These are phyloP conservation scores for Campoplex nolae DNA, from an alignment of 2,888 invertebrate species.

Conservation along the genomic window DNA sequence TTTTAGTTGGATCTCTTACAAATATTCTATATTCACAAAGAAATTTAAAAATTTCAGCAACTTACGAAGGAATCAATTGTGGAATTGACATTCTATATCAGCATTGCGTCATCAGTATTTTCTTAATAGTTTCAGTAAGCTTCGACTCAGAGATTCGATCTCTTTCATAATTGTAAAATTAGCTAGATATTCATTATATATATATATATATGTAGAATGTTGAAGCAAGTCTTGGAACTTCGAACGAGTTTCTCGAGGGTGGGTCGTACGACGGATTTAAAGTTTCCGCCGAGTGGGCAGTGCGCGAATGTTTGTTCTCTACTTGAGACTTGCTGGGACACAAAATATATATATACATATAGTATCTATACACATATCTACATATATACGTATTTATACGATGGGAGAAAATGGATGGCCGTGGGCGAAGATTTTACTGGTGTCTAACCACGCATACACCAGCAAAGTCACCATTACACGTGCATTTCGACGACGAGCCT, in stretches of 20 bases:
- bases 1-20: neutral
- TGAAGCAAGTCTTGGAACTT: slow-evolving; percentile 31
- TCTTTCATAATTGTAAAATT: slow-evolving; percentile 30
- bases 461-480: neutral
- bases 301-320: slow-evolving; percentile 63
- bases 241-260: slow-evolving; percentile 63
- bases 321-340: slow-evolving; percentile 46
- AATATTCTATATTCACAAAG: slow-evolving; percentile 51
- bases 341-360: neutral
- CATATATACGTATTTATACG: neutral
- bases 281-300: slow-evolving; percentile 67
- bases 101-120: neutral
- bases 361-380: neutral
- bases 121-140: neutral
- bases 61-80: neutral
- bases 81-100: neutral
- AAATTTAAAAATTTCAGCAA: neutral
- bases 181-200: neutral
- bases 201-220: neutral
- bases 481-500: neutral
- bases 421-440: slow-evolving; percentile 51
- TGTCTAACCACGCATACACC: slow-evolving; percentile 14
- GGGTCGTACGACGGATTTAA: slow-evolving; percentile 60
- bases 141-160: neutral
- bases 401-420: slow-evolving; percentile 34